These are phyloP conservation scores for Chanos chanos DNA, from an alignment of 2,797 vertebrate genomes.

Conservation along the genomic window DNA sequence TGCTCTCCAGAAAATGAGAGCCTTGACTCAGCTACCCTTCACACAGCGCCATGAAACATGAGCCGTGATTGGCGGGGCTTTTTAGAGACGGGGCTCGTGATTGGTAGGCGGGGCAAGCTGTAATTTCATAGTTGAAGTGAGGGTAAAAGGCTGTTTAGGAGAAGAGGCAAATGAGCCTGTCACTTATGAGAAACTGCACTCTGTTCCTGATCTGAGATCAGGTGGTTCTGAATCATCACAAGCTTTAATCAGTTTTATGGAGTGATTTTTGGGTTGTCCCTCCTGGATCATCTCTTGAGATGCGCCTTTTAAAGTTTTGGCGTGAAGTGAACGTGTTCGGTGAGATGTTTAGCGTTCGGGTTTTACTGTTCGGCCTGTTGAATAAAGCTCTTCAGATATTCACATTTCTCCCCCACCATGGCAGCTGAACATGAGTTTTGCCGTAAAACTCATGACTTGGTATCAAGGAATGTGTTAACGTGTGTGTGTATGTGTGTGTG, in stretches of 20 bases:
- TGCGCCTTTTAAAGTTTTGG: too few species aligned
- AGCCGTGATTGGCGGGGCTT: conserved; percentile 63
- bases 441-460: conserved; percentile 8
- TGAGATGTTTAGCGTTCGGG: too few species aligned
- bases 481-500: conserved; percentile 18
- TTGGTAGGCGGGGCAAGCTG: conserved; percentile 50
- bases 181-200: background rate
- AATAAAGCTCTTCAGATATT: too few species aligned
- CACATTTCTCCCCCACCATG: conserved; percentile 35
- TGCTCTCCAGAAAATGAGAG: conserved; percentile 64
- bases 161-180: conserved; percentile 34
- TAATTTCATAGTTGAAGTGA: conserved; percentile 69
- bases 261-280: too few species aligned
- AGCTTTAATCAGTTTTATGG: too few species aligned
- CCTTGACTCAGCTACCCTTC: conserved; percentile 57
- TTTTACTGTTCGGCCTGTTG: too few species aligned
- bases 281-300: too few species aligned
- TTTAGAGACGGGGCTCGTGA: conserved; percentile 28
- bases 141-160: conserved; percentile 54
- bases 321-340: too few species aligned
- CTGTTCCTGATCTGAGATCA: conserved; percentile 34
- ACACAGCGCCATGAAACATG: conserved; percentile 54
- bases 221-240: too few species aligned
- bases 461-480: conserved; percentile 21
- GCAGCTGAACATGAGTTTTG: conserved; percentile 28